phyloP scores from a whole-genome alignment of 2,797 vertebrate genomes.

The Microctenopoma steveboyesi region DNA sequence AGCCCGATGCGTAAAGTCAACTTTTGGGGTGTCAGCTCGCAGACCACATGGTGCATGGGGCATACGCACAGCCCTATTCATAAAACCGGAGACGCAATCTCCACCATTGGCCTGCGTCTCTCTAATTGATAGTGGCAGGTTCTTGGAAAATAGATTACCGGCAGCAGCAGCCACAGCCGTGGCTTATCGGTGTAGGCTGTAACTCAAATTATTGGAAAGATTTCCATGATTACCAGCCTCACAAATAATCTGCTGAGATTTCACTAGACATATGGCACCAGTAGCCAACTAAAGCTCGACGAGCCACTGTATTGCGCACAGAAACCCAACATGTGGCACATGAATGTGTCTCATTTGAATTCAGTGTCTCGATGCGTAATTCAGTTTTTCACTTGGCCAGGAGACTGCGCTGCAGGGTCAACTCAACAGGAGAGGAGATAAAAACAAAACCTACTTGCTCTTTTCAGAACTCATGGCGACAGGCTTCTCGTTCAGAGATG shows the following conservation, averaged over 20 bases:
- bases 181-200: slow-evolving; percentile 21
- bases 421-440: background rate
- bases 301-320: slow-evolving; percentile 43
- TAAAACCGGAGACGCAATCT: slow-evolving; percentile 13
- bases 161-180: slow-evolving; percentile 13
- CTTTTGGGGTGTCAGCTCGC: background rate
- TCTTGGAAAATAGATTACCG: slow-evolving; percentile 78
- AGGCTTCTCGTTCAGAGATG: slow-evolving; percentile 5
- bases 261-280: background rate
- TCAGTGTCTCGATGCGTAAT: background rate
- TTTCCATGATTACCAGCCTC: background rate
- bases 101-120: slow-evolving; percentile 25
- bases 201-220: slow-evolving; percentile 7
- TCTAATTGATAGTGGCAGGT: slow-evolving; percentile 75
- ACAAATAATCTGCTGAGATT: background rate
- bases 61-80: slow-evolving; percentile 24
- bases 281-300: background rate
- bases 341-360: background rate
- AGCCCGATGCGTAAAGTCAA: background rate
- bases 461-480: slow-evolving; percentile 80
- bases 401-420: background rate
- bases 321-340: background rate
- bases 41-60: slow-evolving; percentile 17
- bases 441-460: slow-evolving; percentile 72
- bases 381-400: slow-evolving; percentile 8